Percentiles rank a stretch among this genome's conserved stretches.
Conservation (phyloP, 2,888 invertebrate species). For the Platypus cylindrus region DNA sequence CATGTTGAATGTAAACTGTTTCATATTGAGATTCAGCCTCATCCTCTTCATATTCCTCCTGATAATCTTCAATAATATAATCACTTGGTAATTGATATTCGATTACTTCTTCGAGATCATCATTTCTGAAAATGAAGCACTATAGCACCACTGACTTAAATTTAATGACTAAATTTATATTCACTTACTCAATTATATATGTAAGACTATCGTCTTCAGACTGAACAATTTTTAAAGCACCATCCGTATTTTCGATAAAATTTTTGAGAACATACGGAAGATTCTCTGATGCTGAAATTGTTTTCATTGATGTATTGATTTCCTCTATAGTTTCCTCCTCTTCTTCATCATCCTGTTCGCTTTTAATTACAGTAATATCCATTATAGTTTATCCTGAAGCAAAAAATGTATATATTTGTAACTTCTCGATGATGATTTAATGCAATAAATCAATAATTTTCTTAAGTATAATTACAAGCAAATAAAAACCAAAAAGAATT, state of each 20-base stretch:
- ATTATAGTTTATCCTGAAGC: too few species aligned
- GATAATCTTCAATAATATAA: conserved; percentile 19
- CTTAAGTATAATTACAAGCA: too few species aligned
- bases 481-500: too few species aligned
- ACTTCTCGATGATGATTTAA: too few species aligned
- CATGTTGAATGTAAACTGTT: conserved; percentile 10
- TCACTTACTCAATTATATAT: conserved; percentile 23
- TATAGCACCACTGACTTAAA: background rate
- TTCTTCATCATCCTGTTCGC: conserved; percentile 9
- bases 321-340: conserved; percentile 12
- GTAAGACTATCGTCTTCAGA: conserved; percentile 19
- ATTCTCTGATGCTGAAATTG: conserved; percentile 11
- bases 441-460: too few species aligned
- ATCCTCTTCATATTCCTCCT: conserved; percentile 13
- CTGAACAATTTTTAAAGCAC: conserved; percentile 22
- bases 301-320: background rate
- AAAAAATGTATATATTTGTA: too few species aligned
- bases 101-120: conserved; percentile 17
- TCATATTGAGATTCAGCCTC: conserved; percentile 9
- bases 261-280: conserved; percentile 21
- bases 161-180: background rate
- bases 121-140: conserved; percentile 13
- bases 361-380: conserved; percentile 8
- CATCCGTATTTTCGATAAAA: conserved; percentile 22
- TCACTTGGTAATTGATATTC: conserved; percentile 16